Percentiles rank a stretch among this genome's conserved stretches.
Evolutionary conservation across 37 sponge, comb jelly and placozoan species (phyloP).

Genomic region (Oopsacas minuta): DNA sequence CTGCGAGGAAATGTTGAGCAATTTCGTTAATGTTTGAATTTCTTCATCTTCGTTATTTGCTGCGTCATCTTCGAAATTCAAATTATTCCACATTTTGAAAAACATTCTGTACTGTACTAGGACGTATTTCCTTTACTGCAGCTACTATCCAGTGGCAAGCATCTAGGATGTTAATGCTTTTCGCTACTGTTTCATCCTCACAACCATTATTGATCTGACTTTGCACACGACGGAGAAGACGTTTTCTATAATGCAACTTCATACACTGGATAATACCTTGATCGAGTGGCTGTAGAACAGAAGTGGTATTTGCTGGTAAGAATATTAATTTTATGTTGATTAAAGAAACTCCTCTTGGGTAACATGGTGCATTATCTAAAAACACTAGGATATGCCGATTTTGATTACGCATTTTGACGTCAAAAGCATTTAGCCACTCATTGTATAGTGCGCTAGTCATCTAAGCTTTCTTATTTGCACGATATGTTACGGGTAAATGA

Average conservation of each 20-base stretch:
- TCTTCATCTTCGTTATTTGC: background rate
- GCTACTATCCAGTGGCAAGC: background rate
- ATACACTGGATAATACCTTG: background rate
- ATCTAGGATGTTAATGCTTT: background rate
- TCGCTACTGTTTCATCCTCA: background rate
- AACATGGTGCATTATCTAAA: background rate
- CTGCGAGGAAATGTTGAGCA: background rate
- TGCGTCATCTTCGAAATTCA: background rate
- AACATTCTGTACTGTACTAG: background rate
- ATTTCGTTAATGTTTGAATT: background rate
- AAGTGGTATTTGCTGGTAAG: background rate
- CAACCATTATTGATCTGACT: background rate
- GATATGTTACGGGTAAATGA: background rate
- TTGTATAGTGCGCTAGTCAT: background rate
- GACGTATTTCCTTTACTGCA: background rate
- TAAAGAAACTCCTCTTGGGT: background rate
- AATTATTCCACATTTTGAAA: background rate
- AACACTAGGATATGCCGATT: background rate
- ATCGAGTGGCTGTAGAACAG: background rate
- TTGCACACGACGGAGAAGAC: background rate
- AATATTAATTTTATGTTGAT: background rate
- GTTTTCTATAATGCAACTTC: background rate
- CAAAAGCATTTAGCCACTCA: background rate
- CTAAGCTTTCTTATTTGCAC: slow-evolving; percentile 7
- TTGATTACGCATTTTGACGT: background rate